Evolutionary conservation across 2,888 invertebrate genomes (phyloP).

Genomic region (Harpalus rufipes): DNA sequence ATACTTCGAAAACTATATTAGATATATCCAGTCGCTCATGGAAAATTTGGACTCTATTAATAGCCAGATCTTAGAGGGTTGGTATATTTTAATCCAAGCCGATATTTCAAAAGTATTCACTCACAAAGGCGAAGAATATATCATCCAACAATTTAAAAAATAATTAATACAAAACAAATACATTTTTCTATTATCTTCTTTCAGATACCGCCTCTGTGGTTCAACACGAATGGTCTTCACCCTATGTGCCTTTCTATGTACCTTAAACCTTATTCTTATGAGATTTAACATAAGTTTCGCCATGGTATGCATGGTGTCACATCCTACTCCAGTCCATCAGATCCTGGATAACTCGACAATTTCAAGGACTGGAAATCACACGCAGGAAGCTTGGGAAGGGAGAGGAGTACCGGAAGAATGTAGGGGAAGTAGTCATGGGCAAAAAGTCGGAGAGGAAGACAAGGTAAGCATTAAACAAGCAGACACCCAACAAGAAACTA

Average conservation of each 20-base stretch:
- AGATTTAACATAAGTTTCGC: constrained; percentile 79
- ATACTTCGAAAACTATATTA: too few relatives aligned
- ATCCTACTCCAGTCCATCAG: constrained; percentile 2
- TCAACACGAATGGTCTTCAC: constrained; percentile 75
- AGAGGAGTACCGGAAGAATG: constrained; percentile 52
- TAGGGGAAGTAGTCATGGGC: neutral
- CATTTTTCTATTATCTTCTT: neutral
- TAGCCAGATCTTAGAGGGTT: too few relatives aligned
- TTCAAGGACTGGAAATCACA: neutral
- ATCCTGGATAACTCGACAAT: neutral
- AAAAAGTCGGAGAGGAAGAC: neutral
- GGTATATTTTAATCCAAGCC: too few relatives aligned
- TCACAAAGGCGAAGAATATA: neutral
- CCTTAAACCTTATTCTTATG: constrained; percentile 75
- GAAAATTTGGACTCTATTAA: too few relatives aligned
- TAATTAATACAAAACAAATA: neutral
- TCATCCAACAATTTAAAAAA: neutral
- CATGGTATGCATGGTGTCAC: constrained; percentile 79
- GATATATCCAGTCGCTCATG: too few relatives aligned
- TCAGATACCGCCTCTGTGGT: constrained; percentile 71
- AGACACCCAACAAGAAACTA: neutral
- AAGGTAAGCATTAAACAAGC: constrained; percentile 32
- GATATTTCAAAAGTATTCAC: too few relatives aligned
- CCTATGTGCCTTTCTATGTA: constrained; percentile 74
- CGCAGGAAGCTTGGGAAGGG: neutral